Conservation (phyloP, 2,797 vertebrate species). For the Alectoris magna region DNA sequence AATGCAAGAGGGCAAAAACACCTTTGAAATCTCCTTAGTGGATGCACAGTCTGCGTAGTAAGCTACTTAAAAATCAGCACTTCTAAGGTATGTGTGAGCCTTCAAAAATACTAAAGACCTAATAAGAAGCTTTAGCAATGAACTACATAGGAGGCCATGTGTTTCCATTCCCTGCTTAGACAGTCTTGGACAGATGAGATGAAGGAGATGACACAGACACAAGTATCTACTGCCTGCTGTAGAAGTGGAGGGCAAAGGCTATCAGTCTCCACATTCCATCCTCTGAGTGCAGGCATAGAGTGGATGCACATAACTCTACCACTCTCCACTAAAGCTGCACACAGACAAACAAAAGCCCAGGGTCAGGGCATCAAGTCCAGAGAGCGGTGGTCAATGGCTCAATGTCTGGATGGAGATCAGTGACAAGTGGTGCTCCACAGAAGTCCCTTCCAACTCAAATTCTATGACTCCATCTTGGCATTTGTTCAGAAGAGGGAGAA, state of each 20-base stretch:
- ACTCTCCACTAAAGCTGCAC: not conserved
- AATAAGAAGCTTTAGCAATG: not conserved
- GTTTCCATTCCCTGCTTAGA: not conserved
- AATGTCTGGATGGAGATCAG: too few relatives aligned
- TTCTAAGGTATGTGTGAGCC: not conserved
- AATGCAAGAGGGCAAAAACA: not conserved
- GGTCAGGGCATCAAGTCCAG: not conserved
- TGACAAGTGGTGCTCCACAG: too few relatives aligned
- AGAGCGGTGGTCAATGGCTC: too few relatives aligned
- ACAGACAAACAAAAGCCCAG: not conserved
- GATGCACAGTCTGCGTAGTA: not conserved
- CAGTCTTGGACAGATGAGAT: not conserved
- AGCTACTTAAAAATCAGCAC: slow-evolving; percentile 9
- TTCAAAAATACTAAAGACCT: slow-evolving; percentile 11
- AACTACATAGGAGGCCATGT: not conserved
- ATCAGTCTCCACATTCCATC: not conserved
- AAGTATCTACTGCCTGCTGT: not conserved
- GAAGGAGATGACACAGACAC: not conserved
- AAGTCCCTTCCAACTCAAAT: too few relatives aligned
- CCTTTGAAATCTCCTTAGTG: not conserved
- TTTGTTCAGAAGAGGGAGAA: not conserved
- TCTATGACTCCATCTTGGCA: too few relatives aligned
- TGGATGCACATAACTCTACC: not conserved
- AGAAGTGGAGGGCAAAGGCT: not conserved
- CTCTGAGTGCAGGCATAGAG: fast-evolving